Evolutionary conservation across 2,113 vertebrate genomes (phyloP).

Genomic region (Parotia lawesii): DNA sequence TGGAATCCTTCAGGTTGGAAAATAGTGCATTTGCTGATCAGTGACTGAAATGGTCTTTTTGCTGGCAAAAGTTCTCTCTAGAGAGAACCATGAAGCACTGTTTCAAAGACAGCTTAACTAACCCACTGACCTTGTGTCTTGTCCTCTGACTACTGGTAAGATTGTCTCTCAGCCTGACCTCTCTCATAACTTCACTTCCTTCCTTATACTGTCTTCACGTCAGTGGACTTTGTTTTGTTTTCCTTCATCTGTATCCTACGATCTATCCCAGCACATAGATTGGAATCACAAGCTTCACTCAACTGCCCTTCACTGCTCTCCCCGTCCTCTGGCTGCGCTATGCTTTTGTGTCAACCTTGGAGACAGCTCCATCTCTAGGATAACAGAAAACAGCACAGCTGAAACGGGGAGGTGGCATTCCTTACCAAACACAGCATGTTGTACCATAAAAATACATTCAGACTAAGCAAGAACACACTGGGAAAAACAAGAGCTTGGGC

Average conservation of each 20-base stretch:
- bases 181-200: neutral
- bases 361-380: conserved; percentile 65
- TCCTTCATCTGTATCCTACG: neutral
- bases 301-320: neutral
- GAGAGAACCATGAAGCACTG: neutral
- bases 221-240: neutral
- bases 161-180: neutral
- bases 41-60: neutral
- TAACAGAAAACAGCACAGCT: conserved; percentile 18
- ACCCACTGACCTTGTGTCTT: neutral
- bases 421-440: neutral
- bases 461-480: neutral
- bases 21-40: neutral
- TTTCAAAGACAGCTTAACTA: neutral
- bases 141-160: neutral
- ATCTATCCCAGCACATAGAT: rapidly evolving
- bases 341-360: neutral
- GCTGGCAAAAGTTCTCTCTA: neutral
- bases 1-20: neutral
- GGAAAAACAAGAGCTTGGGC: neutral
- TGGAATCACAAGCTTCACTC: neutral
- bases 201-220: neutral
- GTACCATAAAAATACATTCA: neutral
- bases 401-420: neutral
- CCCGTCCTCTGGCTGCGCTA: neutral